Percentiles rank a stretch among this genome's conserved stretches.
These are phyloP conservation scores for Donacobius atricapilla DNA, from an alignment of 2,113 vertebrate species.

Conservation along the genomic window DNA sequence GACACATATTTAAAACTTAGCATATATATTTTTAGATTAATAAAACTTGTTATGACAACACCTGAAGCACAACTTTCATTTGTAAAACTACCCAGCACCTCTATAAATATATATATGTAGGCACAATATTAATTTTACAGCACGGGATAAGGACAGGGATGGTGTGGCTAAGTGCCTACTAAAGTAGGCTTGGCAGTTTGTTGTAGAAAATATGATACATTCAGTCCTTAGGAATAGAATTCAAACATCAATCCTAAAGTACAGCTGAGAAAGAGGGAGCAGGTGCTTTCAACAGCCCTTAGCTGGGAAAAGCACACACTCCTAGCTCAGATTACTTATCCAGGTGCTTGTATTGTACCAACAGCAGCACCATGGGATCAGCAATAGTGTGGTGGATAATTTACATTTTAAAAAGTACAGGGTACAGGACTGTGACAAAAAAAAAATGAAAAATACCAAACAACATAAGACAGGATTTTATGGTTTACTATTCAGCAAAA, in stretches of 20 bases:
- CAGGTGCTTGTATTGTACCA: background rate
- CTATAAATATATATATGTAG: background rate
- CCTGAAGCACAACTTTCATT: background rate
- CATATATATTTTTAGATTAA: constrained; percentile 46
- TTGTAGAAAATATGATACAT: background rate
- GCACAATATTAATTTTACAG: background rate
- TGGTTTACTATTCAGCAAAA: background rate
- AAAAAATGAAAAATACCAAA: background rate
- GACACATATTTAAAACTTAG: background rate
- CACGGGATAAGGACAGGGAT: background rate
- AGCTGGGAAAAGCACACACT: background rate
- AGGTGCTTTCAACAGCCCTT: background rate
- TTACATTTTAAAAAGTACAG: background rate
- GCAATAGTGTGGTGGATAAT: fast-evolving
- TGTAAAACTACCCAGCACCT: background rate
- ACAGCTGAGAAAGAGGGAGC: background rate
- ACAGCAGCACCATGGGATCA: background rate
- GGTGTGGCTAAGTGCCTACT: background rate
- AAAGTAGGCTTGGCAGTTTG: background rate
- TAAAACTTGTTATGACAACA: background rate
- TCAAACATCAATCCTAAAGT: background rate
- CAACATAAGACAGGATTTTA: background rate
- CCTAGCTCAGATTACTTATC: background rate
- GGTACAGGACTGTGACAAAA: background rate
- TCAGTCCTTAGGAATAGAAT: background rate